Percentiles rank a stretch among this genome's conserved stretches.
These are phyloP conservation scores for Drosophila baimaii DNA, from an alignment of 1,140 invertebrate genomes.

Conservation along the genomic window DNA sequence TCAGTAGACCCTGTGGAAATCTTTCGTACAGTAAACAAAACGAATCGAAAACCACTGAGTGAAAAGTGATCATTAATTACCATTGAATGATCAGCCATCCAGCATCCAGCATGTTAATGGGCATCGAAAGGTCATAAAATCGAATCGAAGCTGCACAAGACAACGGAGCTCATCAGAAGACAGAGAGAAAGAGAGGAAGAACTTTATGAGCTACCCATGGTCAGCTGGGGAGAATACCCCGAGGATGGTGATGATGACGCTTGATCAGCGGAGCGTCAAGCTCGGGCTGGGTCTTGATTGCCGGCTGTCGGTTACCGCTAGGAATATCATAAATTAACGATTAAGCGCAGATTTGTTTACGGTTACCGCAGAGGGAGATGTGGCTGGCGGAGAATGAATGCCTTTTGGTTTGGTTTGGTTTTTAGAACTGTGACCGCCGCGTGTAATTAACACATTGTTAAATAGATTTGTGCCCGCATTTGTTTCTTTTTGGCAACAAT, in stretches of 20 bases:
- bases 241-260: conserved; percentile 44
- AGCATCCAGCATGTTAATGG: conserved; percentile 51
- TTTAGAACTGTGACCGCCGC: conserved; percentile 45
- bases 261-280: conserved; percentile 64
- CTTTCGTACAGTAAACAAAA: conserved; percentile 28
- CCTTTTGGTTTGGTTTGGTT: conserved; percentile 20
- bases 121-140: conserved; percentile 55
- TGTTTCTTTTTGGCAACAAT: conserved; percentile 44
- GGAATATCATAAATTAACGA: conserved; percentile 80
- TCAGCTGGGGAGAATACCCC: conserved; percentile 26
- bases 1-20: conserved; percentile 1
- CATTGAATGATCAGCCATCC: conserved; percentile 23
- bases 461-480: conserved; percentile 45
- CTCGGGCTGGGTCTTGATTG: conserved; percentile 57
- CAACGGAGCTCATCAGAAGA: conserved; percentile 22
- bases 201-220: conserved; percentile 67
- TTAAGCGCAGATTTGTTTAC: conserved; percentile 80
- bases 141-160: conserved; percentile 41
- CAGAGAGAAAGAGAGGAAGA: conserved; percentile 3
- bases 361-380: conserved; percentile 31
- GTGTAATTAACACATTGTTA: conserved; percentile 79
- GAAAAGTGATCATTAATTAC: conserved; percentile 57
- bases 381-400: conserved; percentile 17
- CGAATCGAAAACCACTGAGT: conserved; percentile 37
- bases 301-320: conserved; percentile 74